phyloP scores from a whole-genome alignment of 1,140 invertebrate species.

The Halictus rubicundus region DNA sequence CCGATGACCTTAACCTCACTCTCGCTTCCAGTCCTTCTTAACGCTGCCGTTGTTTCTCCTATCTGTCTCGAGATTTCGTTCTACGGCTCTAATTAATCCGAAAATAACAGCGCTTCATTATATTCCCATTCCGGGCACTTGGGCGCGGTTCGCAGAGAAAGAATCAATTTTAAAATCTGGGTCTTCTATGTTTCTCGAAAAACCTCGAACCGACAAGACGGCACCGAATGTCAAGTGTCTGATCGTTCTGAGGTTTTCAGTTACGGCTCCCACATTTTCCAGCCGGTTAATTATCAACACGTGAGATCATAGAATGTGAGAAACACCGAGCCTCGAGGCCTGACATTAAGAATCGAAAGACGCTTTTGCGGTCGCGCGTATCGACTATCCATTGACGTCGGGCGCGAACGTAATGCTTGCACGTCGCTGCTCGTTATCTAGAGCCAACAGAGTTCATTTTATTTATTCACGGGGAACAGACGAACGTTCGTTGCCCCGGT shows the following conservation, averaged over 20 bases:
- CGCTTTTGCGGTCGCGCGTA: constrained; percentile 7
- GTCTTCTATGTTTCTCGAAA: no score
- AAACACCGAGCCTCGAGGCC: not conserved
- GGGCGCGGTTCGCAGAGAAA: no score
- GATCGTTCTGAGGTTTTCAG: no score
- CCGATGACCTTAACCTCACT: constrained; percentile 31
- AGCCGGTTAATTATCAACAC: not conserved
- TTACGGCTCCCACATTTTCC: no score
- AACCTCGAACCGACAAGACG: no score
- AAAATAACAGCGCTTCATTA: not conserved
- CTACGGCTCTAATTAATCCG: not conserved
- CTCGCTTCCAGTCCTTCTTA: constrained; percentile 2
- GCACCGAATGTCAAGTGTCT: no score
- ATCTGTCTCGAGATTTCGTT: not conserved
- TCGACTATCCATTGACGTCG: constrained; percentile 10
- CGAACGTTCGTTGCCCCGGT: constrained; percentile 31
- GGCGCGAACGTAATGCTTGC: not conserved
- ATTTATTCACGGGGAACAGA: constrained; percentile 21
- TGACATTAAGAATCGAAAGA: not conserved
- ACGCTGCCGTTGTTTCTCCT: not conserved
- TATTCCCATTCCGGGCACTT: not conserved
- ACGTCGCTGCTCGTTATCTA: constrained; percentile 21
- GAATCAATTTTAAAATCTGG: no score
- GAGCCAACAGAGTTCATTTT: constrained; percentile 29
- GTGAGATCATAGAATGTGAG: not conserved